Conservation (phyloP, 2,797 vertebrate genomes). For the Luscinia luscinia region DNA sequence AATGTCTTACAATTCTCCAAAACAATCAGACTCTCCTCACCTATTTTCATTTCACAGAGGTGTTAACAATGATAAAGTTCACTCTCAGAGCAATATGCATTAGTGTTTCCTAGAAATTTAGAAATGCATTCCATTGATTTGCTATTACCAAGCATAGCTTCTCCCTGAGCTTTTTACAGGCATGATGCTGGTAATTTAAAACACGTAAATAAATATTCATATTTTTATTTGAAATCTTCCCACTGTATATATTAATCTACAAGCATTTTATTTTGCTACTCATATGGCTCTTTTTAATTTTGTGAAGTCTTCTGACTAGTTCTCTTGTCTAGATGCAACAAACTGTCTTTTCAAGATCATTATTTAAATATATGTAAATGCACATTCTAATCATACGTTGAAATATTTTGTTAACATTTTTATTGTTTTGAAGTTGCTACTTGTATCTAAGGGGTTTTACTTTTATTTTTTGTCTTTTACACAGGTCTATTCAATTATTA, state of each 20-base stretch:
- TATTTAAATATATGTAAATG: neutral
- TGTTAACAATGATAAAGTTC: neutral
- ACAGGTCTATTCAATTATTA: neutral
- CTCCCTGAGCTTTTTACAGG: neutral
- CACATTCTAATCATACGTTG: neutral
- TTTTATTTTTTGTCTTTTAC: neutral
- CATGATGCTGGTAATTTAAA: neutral
- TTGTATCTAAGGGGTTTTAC: neutral
- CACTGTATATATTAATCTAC: neutral
- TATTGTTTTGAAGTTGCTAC: neutral
- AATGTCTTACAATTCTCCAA: neutral
- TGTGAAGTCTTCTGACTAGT: neutral
- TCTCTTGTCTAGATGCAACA: neutral
- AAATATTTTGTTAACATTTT: neutral
- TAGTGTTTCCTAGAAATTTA: neutral
- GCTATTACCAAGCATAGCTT: neutral
- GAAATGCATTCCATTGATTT: neutral
- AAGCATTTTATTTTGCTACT: neutral
- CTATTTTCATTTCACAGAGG: neutral
- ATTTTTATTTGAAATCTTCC: neutral
- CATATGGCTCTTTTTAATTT: neutral
- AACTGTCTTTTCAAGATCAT: neutral
- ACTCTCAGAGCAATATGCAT: neutral
- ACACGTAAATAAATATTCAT: neutral
- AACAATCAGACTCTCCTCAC: neutral